Evolutionary conservation across 2,888 invertebrate species (phyloP).

Genomic region (Empis stercorea): DNA sequence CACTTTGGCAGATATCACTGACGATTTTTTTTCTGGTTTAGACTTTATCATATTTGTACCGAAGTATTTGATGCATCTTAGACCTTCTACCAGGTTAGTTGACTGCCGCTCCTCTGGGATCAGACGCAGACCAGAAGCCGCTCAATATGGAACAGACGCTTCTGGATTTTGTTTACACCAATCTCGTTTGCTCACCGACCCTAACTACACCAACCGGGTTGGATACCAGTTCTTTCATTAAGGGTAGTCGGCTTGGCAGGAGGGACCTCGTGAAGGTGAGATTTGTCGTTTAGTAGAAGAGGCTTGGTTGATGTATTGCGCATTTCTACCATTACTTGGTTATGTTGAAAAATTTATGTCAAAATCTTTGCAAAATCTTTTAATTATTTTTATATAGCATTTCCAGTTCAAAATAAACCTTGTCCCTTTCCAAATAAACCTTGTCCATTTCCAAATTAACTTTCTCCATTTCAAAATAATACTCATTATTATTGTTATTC

Average conservation of each 20-base stretch:
- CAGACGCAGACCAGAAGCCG: not conserved
- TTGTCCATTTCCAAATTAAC: too few relatives aligned
- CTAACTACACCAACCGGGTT: not conserved
- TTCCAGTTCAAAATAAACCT: too few relatives aligned
- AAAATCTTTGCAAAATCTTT: too few relatives aligned
- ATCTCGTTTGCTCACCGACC: not conserved
- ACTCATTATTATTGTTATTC: too few relatives aligned
- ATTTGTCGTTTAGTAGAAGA: not conserved
- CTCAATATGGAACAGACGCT: not conserved
- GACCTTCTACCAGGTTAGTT: not conserved
- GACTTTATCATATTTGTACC: not conserved
- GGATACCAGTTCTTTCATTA: not conserved
- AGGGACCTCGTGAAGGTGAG: not conserved
- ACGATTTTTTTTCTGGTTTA: not conserved
- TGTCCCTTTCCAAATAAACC: too few relatives aligned
- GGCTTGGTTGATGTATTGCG: not conserved
- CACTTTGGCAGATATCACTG: not conserved
- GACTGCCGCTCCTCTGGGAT: too few relatives aligned
- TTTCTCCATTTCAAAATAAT: too few relatives aligned
- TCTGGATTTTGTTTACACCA: not conserved
- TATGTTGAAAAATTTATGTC: too few relatives aligned
- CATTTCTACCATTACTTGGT: too few relatives aligned
- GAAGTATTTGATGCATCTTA: not conserved
- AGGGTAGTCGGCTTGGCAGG: not conserved
- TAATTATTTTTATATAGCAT: too few relatives aligned